Percentiles rank a stretch among this genome's conserved stretches.
phyloP scores from a whole-genome alignment of 2,113 vertebrate species.

The Cryptoleucopteryx plumbea region DNA sequence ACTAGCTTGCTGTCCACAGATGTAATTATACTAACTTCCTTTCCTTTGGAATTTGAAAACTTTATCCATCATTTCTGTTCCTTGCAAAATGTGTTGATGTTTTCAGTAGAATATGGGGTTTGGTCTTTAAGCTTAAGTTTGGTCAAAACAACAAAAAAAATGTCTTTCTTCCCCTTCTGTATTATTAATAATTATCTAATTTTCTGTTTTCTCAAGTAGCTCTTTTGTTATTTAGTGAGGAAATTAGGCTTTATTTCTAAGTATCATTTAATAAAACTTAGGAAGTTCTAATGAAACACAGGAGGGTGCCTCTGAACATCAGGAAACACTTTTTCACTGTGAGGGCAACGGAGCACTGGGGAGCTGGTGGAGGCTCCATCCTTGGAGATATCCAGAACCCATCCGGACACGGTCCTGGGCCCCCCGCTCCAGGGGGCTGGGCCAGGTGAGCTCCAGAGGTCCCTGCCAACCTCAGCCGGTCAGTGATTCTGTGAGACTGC shows the following conservation, averaged over 20 bases:
- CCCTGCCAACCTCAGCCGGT: rapidly evolving
- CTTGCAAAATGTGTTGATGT: not conserved
- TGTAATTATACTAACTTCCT: not conserved
- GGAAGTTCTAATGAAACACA: not conserved
- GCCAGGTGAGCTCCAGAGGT: not conserved
- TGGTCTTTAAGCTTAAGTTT: not conserved
- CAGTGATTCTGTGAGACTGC: no score
- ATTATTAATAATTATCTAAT: not conserved
- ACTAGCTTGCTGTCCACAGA: not conserved
- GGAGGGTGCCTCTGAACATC: not conserved
- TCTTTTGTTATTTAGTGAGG: not conserved
- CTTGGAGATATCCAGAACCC: not conserved
- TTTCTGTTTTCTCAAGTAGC: not conserved
- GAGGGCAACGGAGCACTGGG: rapidly evolving
- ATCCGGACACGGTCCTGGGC: rapidly evolving
- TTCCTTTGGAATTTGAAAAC: not conserved
- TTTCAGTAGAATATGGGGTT: not conserved
- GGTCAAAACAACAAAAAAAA: not conserved
- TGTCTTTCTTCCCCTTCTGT: not conserved
- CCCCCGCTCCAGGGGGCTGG: not conserved
- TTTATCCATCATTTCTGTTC: not conserved
- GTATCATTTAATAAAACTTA: not conserved
- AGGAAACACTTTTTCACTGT: rapidly evolving
- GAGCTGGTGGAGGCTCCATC: not conserved
- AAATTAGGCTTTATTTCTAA: not conserved